Percentiles rank a stretch among this genome's conserved stretches.
Conservation (phyloP, 2,113 vertebrate genomes). For the Hassar affinis region DNA sequence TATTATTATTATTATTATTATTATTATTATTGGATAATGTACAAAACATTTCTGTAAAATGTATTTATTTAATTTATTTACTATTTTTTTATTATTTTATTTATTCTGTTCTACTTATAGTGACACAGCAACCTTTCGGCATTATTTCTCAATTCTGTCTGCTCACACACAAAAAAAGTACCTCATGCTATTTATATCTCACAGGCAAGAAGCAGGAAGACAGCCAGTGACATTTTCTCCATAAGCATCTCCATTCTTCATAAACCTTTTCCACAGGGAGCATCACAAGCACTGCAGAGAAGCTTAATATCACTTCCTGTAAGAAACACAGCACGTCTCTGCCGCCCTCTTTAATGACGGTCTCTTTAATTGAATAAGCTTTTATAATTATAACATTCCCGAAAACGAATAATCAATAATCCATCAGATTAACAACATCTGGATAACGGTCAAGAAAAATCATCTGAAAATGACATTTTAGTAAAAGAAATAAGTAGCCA, state of each 20-base stretch:
- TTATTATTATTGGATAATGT: too few relatives aligned
- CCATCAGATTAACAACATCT: too few relatives aligned
- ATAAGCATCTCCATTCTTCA: slow-evolving; percentile 13
- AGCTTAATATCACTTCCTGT: not conserved
- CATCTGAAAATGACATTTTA: too few relatives aligned
- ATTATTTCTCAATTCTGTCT: not conserved
- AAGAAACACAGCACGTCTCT: not conserved
- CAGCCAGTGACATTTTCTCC: slow-evolving; percentile 12
- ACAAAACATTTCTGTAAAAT: too few relatives aligned
- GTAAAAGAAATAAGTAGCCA: too few relatives aligned
- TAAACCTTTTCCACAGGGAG: slow-evolving; percentile 13
- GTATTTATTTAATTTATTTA: too few relatives aligned
- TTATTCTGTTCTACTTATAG: not conserved
- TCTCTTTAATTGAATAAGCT: too few relatives aligned
- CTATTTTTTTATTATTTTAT: not conserved
- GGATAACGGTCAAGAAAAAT: too few relatives aligned
- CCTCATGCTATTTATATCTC: slow-evolving; percentile 21
- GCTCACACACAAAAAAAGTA: not conserved
- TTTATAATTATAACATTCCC: too few relatives aligned
- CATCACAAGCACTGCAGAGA: not conserved
- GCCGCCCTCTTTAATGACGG: too few relatives aligned
- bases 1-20: too few relatives aligned
- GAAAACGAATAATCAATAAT: too few relatives aligned
- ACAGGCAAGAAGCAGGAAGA: slow-evolving; percentile 28
- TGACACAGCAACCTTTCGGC: not conserved